These are phyloP conservation scores for Lamprotornis superbus DNA, from an alignment of 2,113 vertebrate species.

Conservation along the genomic window DNA sequence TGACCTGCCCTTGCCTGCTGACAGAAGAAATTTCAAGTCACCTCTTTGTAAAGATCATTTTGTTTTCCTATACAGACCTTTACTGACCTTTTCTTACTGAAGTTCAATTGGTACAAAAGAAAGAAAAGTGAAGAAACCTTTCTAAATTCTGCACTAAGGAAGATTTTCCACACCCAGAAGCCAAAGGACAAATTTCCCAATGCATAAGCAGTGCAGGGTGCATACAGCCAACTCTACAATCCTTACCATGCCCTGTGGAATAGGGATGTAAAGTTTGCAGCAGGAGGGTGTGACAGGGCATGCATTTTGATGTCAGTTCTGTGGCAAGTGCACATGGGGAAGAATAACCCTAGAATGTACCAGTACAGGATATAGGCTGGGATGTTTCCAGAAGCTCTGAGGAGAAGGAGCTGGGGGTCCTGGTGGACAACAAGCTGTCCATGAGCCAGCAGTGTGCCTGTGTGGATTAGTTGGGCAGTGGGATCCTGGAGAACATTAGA, in stretches of 20 bases:
- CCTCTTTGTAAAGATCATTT: background rate
- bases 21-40: background rate
- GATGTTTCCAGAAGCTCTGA: background rate
- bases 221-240: background rate
- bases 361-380: background rate
- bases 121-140: background rate
- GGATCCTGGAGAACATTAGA: background rate
- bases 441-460: background rate
- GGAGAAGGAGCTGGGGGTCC: background rate
- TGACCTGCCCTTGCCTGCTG: background rate
- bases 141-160: background rate
- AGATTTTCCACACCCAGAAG: background rate
- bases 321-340: background rate
- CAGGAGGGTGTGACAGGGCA: background rate
- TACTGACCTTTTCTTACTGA: background rate
- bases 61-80: background rate
- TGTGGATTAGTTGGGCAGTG: background rate
- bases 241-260: background rate
- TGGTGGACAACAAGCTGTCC: background rate
- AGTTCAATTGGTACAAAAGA: background rate
- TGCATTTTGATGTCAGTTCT: background rate
- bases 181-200: background rate
- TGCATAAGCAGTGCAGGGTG: background rate
- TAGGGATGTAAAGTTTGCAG: background rate
- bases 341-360: background rate